phyloP scores from a whole-genome alignment of 2,113 vertebrate species.

The Nibea albiflora region DNA sequence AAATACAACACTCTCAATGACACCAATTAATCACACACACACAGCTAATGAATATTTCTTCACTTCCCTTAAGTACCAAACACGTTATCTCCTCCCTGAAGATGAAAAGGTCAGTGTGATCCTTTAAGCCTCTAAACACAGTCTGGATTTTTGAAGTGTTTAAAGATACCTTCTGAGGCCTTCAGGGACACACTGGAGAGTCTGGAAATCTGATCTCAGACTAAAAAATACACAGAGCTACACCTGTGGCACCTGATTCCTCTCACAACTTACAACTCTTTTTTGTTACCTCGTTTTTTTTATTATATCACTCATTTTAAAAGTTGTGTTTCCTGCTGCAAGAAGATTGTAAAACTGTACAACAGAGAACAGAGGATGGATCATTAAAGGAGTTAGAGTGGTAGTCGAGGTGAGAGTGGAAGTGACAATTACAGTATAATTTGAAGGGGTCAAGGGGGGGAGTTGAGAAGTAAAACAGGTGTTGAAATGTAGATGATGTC shows the following conservation, averaged over 20 bases:
- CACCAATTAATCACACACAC: slow-evolving; percentile 55
- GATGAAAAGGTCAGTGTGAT: slow-evolving; percentile 47
- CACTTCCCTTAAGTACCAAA: slow-evolving; percentile 41
- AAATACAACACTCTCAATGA: slow-evolving; percentile 53
- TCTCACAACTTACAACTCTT: too few relatives aligned
- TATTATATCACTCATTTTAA: neutral
- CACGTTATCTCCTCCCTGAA: slow-evolving; percentile 27
- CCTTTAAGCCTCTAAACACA: slow-evolving; percentile 13
- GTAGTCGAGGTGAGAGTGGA: neutral
- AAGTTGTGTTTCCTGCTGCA: neutral
- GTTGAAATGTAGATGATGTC: neutral
- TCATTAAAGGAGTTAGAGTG: neutral
- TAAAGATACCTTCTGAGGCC: slow-evolving; percentile 17
- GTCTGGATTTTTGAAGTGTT: slow-evolving; percentile 1
- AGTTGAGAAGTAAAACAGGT: neutral
- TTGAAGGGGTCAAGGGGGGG: neutral
- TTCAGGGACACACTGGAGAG: slow-evolving; percentile 20
- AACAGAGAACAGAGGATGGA: too few relatives aligned
- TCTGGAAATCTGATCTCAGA: neutral
- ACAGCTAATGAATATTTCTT: slow-evolving; percentile 46
- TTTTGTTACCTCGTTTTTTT: too few relatives aligned
- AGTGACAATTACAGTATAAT: neutral
- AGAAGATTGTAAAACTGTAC: neutral
- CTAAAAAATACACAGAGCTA: neutral
- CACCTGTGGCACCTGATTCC: neutral